Percentiles rank a stretch among this genome's conserved stretches.
Conservation (phyloP, 23 tunicate genomes). For the Ascidia mentula region DNA sequence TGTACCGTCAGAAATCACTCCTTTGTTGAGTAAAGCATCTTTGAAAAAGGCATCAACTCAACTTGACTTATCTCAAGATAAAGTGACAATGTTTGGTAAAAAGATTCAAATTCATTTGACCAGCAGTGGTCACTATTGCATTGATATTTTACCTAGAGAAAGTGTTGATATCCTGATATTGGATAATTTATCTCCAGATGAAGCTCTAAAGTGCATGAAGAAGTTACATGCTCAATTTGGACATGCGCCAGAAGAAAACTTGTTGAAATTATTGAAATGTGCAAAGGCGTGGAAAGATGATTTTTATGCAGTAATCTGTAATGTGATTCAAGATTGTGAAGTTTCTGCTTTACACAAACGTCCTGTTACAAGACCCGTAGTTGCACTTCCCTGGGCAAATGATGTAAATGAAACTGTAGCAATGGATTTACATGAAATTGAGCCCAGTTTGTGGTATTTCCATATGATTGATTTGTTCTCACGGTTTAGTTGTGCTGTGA, state of each 20-base stretch:
- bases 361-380: constrained; percentile 11
- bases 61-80: constrained; percentile 12
- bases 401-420: constrained; percentile 23
- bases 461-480: constrained; percentile 34
- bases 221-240: constrained; percentile 20
- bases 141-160: constrained; percentile 12
- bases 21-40: constrained; percentile 11
- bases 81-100: constrained; percentile 16
- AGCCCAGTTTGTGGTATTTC: constrained; percentile 22
- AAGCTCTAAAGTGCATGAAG: not conserved
- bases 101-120: constrained; percentile 3
- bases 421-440: constrained; percentile 23
- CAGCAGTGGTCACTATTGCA: constrained; percentile 28
- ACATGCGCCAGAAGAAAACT: constrained; percentile 9
- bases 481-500: constrained; percentile 1
- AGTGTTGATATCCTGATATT: not conserved
- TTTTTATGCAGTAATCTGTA: not conserved
- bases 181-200: not conserved
- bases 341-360: not conserved
- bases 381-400: constrained; percentile 8
- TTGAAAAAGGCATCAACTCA: constrained; percentile 1
- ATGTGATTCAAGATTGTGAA: constrained; percentile 9
- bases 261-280: not conserved
- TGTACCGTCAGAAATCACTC: not conserved
- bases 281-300: not conserved